Evolutionary conservation across 2,113 vertebrate species (phyloP), one percentile per base, ranked within the genome.

Genomic region (Aythya baeri): DNA sequence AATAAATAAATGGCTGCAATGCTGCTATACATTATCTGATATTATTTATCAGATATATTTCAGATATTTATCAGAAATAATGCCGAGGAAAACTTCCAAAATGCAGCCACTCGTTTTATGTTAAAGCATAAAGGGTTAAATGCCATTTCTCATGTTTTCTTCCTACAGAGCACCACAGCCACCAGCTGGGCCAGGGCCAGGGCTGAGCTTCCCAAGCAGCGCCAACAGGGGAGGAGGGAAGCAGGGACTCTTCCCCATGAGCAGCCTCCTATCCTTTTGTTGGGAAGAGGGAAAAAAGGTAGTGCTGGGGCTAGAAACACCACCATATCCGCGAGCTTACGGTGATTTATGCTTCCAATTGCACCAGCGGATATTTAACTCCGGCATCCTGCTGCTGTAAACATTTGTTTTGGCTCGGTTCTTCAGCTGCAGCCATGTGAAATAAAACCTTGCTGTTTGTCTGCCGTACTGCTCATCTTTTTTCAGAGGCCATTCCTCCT

Each of bases 1-100:
- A 49, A 20, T 18, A 20, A 78, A 41, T 13, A 27, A 83, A 27
- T 2, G 41, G 8, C 6, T 4, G 17, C 14, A 23, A 11, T 15
- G 13, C 32, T 38, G n/a, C 38, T 21, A 7, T 1, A 2, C 2
- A 17, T 8, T 32, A 38, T 11, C 25, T 44, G 43, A 41, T 6
- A 10, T 17, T 68, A 32, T 6, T 34, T 17, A 46, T 5, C 21
- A 34, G 34, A 34, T 34, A 34, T 34, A 34, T 34, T 34, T 34
- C 34, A 34, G 34, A 34, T 34, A 34, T 34, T 34, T 34, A 34
- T 34, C 34, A 34, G 21, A 43, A 46, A 68, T 17, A n/a, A 9
- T 31, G 14, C 44, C 17, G 14, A 68, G 66, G 22, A 14, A 62
- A 62, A 26, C 61, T 62, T 62, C 23, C 23, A 38, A 62, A 62